Base-by-base conservation (phyloP, 2,113 vertebrate species). In the Limanda limanda region DNA sequence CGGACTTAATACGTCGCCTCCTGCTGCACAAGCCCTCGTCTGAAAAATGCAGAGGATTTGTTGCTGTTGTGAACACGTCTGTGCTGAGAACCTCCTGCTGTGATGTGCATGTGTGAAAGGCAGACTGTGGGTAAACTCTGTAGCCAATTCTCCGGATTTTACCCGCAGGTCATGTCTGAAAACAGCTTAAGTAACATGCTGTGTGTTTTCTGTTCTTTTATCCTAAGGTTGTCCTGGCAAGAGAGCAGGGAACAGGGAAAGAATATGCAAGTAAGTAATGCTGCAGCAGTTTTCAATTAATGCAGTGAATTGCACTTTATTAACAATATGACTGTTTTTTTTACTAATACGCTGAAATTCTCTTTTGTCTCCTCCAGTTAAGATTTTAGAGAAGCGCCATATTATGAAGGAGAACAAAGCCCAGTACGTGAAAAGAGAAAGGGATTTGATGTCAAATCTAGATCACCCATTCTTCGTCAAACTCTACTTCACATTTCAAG, bases 341-440 rank as follows among this genome's bases (percentile, higher is more conserved):
- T 47, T 67, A 3, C 15, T 31, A 4, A 61, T 25, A 42, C 13
- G 13, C 40, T 63, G 1, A 82, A 2, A 40, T 73, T n/a, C 20
- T 63, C 21, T 77, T 83, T 86, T 78, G 81, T 83, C 58, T 66
- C 66, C 45, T 89, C 17, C 91, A 99, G 98, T 99, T 95, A 99
- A 99, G 95, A 99, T 99, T 91, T 95, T 99, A 93, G 98, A 99
- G 91, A 99, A 99, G 61, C 96, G 97, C 79, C 98, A 99, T 92
- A 99, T 99, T 92, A 97, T 99, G 91, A 99, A 98, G 94, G 97
- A 99, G 93, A 98, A 99, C 89, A 99, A 99, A 90, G 96, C 97
- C 77, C 98, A 97, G 0, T 99, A 99, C 37, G 98, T 99, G 89
- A 99, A 97, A 88, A 90, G 98, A 89, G 98, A 99, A 93, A 95